Base-by-base conservation (phyloP, 2,888 invertebrate genomes). In the Hirudinaria manillensis region DNA sequence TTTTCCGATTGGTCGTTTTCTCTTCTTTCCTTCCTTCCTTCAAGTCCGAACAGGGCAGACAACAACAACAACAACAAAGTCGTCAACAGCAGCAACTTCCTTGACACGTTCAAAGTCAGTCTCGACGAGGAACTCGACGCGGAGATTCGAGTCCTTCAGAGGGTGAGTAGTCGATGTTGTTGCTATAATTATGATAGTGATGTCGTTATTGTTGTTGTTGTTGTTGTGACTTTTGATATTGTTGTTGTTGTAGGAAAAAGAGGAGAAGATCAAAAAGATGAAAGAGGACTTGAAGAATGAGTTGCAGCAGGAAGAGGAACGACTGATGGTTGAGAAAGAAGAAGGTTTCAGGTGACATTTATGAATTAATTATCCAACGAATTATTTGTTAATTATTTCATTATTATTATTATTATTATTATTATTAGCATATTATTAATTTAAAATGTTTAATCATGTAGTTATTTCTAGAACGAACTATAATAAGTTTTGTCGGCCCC, bases 251-350 rank as follows among this genome's bases (percentile, higher is more conserved):
- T 10, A 78, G 78, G 78, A 78, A 27, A 77, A 77, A 53, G 76
- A 82, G 66, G 76, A 76, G 13, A 79, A 80, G 72, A 70, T 84
- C 74, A 78, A 78, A 72, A 81, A 79, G 76, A 74, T 83, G 71
- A 81, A 80, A 76, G 81, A 80, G 36, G 80, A 83, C 45, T 81
- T 83, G 1, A 78, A 80, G 75, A 78, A 79, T 53, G 82, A 83
- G 67, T 79, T 81, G 61, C 81, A 81, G n/a, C 80, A 80, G 29
- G 83, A 82, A 71, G 82, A 82, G 73, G 78, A 77, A n/a, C 81
- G 79, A 76, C 75, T 83, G 66, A 79, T 80, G 70, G 77, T 79
- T 55, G 82, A 83, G 71, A 83, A 78, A 70, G 78, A 77, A 45
- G 68, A 53, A 21, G 34, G 34, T 29, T 72, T 78, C 66, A 77